Percentiles rank a stretch among this genome's conserved stretches.
Evolutionary conservation across 2,113 vertebrate genomes (phyloP).

Genomic region (Tachysurus fulvidraco): DNA sequence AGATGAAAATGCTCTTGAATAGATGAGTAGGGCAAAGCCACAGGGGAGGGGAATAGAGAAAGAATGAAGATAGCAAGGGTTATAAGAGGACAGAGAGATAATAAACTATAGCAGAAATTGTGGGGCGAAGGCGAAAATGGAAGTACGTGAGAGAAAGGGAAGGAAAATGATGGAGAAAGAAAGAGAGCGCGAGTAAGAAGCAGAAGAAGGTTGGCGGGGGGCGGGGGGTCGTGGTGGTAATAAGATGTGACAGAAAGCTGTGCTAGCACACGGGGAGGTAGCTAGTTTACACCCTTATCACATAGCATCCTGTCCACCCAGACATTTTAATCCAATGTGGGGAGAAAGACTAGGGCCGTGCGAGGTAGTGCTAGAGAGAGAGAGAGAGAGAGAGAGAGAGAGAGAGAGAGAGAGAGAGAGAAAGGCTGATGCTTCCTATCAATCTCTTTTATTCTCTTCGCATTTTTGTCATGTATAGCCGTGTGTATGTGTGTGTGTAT

Average conservation of each 20-base stretch:
- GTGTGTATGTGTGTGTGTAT: background rate
- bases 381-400: background rate
- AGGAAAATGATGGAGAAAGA: background rate
- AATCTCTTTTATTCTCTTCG: constrained; percentile 55
- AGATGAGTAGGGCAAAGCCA: constrained; percentile 11
- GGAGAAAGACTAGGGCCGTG: constrained; percentile 14
- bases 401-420: background rate
- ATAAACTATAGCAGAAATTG: background rate
- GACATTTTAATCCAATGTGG: constrained; percentile 70
- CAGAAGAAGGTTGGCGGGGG: constrained; percentile 23
- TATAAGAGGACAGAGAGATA: constrained; percentile 19
- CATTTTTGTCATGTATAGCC: constrained; percentile 32
- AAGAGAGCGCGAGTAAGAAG: background rate
- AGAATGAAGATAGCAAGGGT: background rate
- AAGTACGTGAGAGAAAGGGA: background rate
- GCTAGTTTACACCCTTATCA: constrained; percentile 73
- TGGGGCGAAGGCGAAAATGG: constrained; percentile 12
- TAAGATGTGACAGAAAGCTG: constrained; percentile 70
- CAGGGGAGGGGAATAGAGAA: background rate
- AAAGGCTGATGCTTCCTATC: constrained; percentile 44
- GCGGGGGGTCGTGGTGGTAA: constrained; percentile 64
- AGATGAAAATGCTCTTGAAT: constrained; percentile 55
- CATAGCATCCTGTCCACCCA: constrained; percentile 62
- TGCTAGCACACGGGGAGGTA: constrained; percentile 65
- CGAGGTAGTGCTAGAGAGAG: background rate